Conservation (phyloP, 2,888 invertebrate species). For the Tipula confusa region DNA sequence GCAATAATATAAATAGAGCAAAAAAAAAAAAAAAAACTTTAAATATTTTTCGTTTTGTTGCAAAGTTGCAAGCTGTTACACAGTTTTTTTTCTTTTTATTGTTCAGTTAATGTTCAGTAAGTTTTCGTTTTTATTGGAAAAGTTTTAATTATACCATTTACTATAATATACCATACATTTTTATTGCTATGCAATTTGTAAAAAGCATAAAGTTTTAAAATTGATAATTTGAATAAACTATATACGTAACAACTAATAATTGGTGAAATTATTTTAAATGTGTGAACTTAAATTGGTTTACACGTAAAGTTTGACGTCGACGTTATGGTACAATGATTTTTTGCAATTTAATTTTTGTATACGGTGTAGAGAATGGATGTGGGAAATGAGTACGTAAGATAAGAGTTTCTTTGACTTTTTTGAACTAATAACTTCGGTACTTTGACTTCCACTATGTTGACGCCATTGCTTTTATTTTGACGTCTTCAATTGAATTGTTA, state of each 20-base stretch:
- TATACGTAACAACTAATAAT: not conserved
- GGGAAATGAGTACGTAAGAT: too few relatives aligned
- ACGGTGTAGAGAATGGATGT: too few relatives aligned
- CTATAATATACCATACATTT: not conserved
- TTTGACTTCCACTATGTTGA: too few relatives aligned
- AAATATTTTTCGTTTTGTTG: not conserved
- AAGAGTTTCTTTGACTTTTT: too few relatives aligned
- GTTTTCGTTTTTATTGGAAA: not conserved
- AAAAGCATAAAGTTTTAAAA: not conserved
- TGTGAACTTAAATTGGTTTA: not conserved
- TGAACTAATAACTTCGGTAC: too few relatives aligned
- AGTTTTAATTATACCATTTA: conserved; percentile 3
- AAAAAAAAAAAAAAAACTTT: not conserved
- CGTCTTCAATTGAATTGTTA: too few relatives aligned
- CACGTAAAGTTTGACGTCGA: not conserved
- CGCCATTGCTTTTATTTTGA: too few relatives aligned
- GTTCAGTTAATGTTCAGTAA: not conserved
- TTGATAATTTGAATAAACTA: not conserved
- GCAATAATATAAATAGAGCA: not conserved
- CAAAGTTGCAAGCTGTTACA: not conserved
- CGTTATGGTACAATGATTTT: not conserved
- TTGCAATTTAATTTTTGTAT: too few relatives aligned
- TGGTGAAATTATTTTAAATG: not conserved
- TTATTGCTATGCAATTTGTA: not conserved
- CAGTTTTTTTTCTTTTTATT: not conserved